Percentiles rank a stretch among this genome's conserved stretches.
Conservation (phyloP, 2,888 invertebrate species). For the Pantelozetes paolii region DNA sequence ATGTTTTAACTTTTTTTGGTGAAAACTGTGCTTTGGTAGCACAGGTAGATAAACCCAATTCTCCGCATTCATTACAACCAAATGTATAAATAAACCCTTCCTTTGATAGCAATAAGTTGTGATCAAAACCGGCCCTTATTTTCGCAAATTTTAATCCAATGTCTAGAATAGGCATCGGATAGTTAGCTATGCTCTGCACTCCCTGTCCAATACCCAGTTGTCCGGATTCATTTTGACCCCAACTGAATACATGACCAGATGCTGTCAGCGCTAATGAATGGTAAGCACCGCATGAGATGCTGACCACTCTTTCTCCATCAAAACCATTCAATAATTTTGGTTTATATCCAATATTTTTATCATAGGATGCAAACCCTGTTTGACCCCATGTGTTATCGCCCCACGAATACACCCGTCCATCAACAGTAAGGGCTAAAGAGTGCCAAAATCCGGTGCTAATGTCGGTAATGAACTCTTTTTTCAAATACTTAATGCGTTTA, state of each 20-base stretch:
- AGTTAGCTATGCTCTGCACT: no score
- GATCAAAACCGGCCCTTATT: background rate
- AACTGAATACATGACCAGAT: slow-evolving; percentile 82
- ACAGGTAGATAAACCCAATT: background rate
- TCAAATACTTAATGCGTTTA: background rate
- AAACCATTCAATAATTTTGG: background rate
- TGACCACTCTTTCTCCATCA: background rate
- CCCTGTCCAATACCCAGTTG: slow-evolving; percentile 51
- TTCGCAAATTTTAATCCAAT: background rate
- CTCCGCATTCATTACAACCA: background rate
- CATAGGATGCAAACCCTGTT: slow-evolving; percentile 60
- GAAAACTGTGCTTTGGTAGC: background rate
- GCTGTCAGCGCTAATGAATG: slow-evolving; percentile 82
- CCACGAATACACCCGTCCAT: slow-evolving; percentile 56
- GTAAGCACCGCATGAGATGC: slow-evolving; percentile 63
- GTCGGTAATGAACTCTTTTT: slow-evolving; percentile 61
- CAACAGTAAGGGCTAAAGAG: slow-evolving; percentile 70
- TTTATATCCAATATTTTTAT: background rate
- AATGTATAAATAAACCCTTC: background rate
- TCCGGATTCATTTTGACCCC: slow-evolving; percentile 62
- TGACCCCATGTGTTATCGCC: slow-evolving; percentile 70
- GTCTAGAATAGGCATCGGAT: background rate
- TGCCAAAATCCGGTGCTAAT: slow-evolving; percentile 90
- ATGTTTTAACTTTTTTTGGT: background rate
- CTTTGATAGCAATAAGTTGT: background rate